Base-by-base conservation (phyloP, 2,888 invertebrate species). In the Torymus auratus region DNA sequence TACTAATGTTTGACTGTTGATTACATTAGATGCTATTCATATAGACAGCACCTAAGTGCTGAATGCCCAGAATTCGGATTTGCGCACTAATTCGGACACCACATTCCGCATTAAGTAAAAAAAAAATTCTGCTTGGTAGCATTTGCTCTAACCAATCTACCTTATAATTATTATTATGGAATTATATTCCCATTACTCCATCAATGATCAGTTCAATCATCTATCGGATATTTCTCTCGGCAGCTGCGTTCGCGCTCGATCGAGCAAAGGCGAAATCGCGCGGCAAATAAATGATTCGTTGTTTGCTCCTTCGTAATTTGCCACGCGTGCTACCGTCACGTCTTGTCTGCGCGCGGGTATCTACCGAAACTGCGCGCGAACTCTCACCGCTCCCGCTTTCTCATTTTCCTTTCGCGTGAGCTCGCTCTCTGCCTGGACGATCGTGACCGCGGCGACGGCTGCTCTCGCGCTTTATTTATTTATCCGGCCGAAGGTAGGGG, bases 221-320 rank as follows among this genome's bases (percentile, higher is more conserved):
- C 15, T 4, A 58, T 3, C 17, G 58, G 17, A 10, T 58, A 20
- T 58, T 58, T 58, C 58, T 58, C 17, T 17, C 58, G 11, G 11
- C 58, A 17, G 58, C 17, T 11, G 11, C 55, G 20, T 23, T 61
- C 20, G 13, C 23, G 17, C 15, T 55, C 53, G 15, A 50, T 15
- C 60, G 17, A 61, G 55, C 74, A 5, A 41, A 41, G 41, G 7
- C 41, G 41, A 41, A 41, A 41, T 41, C 58, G 65, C 70, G 60
- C 68, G 12, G 50, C 72, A 77, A 81, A 76, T 81, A 77, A 77
- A 77, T 67, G 72, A 76, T 72, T 61, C 50, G n/a, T 2, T 28
- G 53, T 17, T 17, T 23, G 62, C 28, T 15, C 64, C 15, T 1
- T 41, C 41, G 41, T 41, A 41, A 41, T 41, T 41, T 7, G 41